Base-by-base conservation (phyloP, 2,888 invertebrate genomes). In the Keiferia lycopersicella region DNA sequence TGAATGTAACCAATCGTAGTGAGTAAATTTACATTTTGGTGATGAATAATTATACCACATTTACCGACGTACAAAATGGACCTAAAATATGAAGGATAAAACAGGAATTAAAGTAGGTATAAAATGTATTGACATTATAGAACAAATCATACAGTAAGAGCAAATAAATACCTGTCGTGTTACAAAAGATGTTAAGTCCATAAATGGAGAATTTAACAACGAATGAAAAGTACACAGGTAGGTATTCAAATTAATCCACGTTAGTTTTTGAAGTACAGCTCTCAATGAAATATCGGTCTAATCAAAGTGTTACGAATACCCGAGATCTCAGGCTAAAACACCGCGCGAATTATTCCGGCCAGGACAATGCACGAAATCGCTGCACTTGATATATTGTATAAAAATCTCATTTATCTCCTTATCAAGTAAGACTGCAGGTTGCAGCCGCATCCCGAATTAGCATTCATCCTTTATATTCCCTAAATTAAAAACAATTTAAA, bases 351-450 rank as follows among this genome's bases (percentile, higher is more conserved):
- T 77, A 77, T 75, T 73, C 69, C 69, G 69, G 73, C 70, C 67
- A 60, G 69, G 69, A 69, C 71, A 68, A 73, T 72, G 70, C 74
- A 70, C 73, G 71, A 75, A 79, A 80, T 81, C 78, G 82, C 71
- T 71, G 74, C 75, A 73, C 75, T 76, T 80, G 79, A 81, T 81
- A 84, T 83, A 83, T 82, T 86, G 90, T 84, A 90, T 90, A 90
- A 90, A 88, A 79, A 80, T 74, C 82, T 81, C 88, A 84, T 91
- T 90, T 87, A 79, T 77, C 78, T 80, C 73, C 81, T 81, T 84
- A 86, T 85, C 83, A 82, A 79, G 78, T 68, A 78, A 81, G 86
- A 88, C 87, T 83, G 82, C 79, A 72, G 76, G 73, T 87, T 83
- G 82, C 79, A 72, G 76, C 73, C 75, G 77, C 74, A 62, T 62